These are phyloP conservation scores for Brachyistius frenatus DNA, from an alignment of 2,113 vertebrate genomes.

Conservation along the genomic window DNA sequence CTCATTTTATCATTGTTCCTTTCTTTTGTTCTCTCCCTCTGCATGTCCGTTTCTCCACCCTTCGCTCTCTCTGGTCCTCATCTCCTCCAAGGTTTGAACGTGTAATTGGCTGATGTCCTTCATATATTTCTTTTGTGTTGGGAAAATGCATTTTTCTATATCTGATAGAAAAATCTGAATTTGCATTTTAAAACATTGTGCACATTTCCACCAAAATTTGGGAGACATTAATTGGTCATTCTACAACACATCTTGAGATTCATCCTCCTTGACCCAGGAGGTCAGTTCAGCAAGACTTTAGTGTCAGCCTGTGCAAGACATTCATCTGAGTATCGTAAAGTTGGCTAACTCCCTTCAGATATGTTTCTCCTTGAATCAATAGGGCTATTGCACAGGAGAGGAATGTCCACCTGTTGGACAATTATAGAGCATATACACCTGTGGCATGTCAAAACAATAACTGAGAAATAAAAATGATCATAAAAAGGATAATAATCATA, in stretches of 20 bases:
- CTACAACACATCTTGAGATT: background rate
- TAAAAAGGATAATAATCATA: conserved; percentile 30
- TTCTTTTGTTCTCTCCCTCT: conserved; percentile 9
- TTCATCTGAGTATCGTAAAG: background rate
- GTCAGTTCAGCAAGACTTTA: background rate
- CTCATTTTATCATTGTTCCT: conserved; percentile 55
- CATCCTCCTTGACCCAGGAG: background rate
- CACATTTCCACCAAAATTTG: conserved; percentile 14
- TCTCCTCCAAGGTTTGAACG: conserved; percentile 62
- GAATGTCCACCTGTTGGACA: conserved; percentile 35
- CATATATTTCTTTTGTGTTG: conserved; percentile 50
- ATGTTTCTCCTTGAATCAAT: conserved; percentile 6
- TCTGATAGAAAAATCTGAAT: conserved; percentile 37
- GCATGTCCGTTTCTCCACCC: conserved; percentile 6
- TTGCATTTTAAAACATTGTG: conserved; percentile 33
- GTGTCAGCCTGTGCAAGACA: background rate
- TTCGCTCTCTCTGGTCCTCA: conserved; percentile 33
- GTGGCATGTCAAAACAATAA: conserved; percentile 1
- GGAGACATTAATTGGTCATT: background rate
- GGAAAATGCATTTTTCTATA: conserved; percentile 26
- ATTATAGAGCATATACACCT: conserved; percentile 22
- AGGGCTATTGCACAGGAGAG: background rate
- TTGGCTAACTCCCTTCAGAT: background rate
- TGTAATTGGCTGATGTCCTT: conserved; percentile 62
- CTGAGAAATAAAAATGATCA: conserved; percentile 12